phyloP scores from a whole-genome alignment of 2,888 invertebrate genomes.

The Tinea trinotella region DNA sequence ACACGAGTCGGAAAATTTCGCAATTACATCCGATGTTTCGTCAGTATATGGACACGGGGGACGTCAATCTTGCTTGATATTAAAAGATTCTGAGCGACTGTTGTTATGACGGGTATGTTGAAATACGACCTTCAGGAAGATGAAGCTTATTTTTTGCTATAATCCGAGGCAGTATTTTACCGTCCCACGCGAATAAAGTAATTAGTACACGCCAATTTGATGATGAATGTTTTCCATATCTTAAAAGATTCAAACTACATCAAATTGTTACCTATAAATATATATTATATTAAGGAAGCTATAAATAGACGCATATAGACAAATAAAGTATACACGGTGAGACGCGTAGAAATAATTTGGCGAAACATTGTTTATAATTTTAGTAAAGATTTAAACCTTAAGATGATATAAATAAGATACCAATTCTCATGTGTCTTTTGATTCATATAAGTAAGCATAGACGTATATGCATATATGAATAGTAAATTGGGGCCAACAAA shows the following conservation, averaged over 20 bases:
- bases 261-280: slow-evolving; percentile 2
- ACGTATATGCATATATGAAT: background rate
- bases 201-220: background rate
- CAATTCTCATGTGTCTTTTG: background rate
- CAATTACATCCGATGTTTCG: slow-evolving; percentile 4
- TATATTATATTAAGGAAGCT: slow-evolving; percentile 1
- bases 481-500: slow-evolving; percentile 6
- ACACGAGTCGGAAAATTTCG: slow-evolving; percentile 9
- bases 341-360: background rate
- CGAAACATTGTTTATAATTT: background rate
- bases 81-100: background rate
- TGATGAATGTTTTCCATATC: background rate
- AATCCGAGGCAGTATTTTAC: background rate
- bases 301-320: slow-evolving; percentile 1
- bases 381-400: background rate
- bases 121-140: background rate
- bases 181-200: background rate
- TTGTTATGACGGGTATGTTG: background rate
- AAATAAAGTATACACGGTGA: slow-evolving; percentile 1
- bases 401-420: background rate
- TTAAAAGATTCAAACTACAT: background rate
- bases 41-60: background rate
- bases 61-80: background rate
- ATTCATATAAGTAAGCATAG: background rate
- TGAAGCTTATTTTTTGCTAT: background rate